Evolutionary conservation across 2,797 vertebrate genomes (phyloP).

Genomic region (Apogon hyalosoma): DNA sequence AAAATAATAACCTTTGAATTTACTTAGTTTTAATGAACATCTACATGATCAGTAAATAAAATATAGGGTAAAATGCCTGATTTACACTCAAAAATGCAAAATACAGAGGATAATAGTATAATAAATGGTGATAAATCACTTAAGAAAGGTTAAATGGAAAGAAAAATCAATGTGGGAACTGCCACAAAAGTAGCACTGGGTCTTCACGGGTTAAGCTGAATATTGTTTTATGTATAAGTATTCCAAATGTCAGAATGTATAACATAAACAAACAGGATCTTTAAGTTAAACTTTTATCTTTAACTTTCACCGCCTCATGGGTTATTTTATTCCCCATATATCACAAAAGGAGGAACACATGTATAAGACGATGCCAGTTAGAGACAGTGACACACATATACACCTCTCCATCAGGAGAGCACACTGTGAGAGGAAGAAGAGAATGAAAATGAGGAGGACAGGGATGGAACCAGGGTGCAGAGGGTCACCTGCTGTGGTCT

Average conservation of each 20-base stretch:
- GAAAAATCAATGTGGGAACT: no score
- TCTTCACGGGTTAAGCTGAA: background rate
- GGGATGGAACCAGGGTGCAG: constrained; percentile 85
- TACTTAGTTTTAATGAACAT: no score
- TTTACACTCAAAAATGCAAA: no score
- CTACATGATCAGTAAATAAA: background rate
- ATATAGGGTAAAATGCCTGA: no score
- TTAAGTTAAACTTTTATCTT: no score
- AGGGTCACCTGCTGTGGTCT: constrained; percentile 98
- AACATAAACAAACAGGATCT: constrained; percentile 46
- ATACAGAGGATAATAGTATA: no score
- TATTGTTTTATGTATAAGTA: background rate
- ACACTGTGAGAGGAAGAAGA: constrained; percentile 62
- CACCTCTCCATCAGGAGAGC: constrained; percentile 74
- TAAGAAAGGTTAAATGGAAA: no score
- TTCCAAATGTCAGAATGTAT: constrained; percentile 37
- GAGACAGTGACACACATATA: constrained; percentile 58
- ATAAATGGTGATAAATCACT: no score
- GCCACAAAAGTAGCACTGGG: no score
- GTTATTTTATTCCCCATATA: background rate
- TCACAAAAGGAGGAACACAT: no score
- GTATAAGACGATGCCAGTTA: constrained; percentile 56
- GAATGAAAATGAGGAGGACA: constrained; percentile 14
- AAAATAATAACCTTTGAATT: no score
- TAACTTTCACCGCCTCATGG: constrained; percentile 43